Evolutionary conservation across 1,140 invertebrate genomes (phyloP).

Genomic region (Zaprionus gabonicus): DNA sequence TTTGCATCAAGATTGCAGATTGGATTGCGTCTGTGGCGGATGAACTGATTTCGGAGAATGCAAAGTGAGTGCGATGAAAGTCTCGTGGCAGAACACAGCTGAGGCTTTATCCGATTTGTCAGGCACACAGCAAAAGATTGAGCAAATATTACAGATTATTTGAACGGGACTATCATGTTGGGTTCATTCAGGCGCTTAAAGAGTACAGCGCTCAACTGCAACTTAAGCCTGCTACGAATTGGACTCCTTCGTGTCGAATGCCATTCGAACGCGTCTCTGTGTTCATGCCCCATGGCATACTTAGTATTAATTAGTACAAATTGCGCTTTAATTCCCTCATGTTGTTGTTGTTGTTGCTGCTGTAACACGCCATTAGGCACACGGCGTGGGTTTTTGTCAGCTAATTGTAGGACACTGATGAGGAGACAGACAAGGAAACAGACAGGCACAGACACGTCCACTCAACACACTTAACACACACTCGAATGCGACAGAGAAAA

Average conservation of each 20-base stretch:
- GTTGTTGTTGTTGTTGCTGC: constrained; percentile 19
- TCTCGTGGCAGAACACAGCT: background rate
- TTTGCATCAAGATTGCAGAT: constrained; percentile 9
- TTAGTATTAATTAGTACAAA: constrained; percentile 74
- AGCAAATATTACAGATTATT: background rate
- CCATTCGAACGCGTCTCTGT: background rate
- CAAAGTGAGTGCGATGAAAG: constrained; percentile 2
- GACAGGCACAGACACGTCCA: constrained; percentile 34
- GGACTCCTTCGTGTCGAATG: background rate
- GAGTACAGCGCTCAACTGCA: background rate
- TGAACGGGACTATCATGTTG: background rate
- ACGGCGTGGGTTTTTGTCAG: constrained; percentile 41
- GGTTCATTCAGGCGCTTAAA: background rate
- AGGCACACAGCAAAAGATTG: background rate
- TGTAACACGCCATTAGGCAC: constrained; percentile 47
- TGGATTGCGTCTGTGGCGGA: constrained; percentile 8
- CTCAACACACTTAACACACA: constrained; percentile 35
- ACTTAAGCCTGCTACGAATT: background rate
- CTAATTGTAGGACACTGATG: constrained; percentile 54
- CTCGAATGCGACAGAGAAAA: constrained; percentile 32
- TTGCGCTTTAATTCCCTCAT: constrained; percentile 63
- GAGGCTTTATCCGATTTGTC: background rate
- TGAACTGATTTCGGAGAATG: background rate
- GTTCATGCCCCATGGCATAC: constrained; percentile 34
- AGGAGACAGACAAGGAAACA: constrained; percentile 26